These are phyloP conservation scores for Leptarthrus brevirostris DNA, from an alignment of 2,888 invertebrate species.

Conservation along the genomic window DNA sequence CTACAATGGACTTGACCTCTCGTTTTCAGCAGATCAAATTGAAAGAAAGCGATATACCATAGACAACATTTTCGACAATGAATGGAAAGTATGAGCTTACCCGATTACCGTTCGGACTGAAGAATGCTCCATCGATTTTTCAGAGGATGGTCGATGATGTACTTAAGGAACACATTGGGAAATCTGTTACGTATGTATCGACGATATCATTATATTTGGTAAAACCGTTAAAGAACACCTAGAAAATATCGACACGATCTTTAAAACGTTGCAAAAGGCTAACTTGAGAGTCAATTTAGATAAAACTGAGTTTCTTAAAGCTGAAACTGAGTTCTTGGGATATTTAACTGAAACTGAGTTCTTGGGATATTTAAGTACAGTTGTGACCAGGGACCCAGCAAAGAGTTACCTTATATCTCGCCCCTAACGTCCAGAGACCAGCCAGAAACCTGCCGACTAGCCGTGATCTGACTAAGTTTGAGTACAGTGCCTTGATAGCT, in stretches of 20 bases:
- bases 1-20: conserved; percentile 47
- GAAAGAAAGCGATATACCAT: conserved; percentile 43
- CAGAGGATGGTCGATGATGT: conserved; percentile 49
- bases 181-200: conserved; percentile 54
- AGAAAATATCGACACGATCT: conserved; percentile 48
- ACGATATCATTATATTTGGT: conserved; percentile 55
- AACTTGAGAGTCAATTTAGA: conserved; percentile 50
- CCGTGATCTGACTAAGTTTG: no score
- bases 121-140: conserved; percentile 52
- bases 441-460: no score
- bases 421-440: no score
- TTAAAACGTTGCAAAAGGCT: conserved; percentile 42
- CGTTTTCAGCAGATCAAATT: conserved; percentile 52
- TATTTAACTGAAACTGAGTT: conserved; percentile 53
- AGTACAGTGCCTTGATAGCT: no score
- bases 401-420: no score
- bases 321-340: conserved; percentile 52
- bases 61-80: conserved; percentile 52
- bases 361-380: no score
- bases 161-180: conserved; percentile 48
- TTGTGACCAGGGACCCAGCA: no score
- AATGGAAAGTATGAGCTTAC: conserved; percentile 54
- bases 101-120: conserved; percentile 40
- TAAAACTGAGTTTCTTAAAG: no score
- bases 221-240: conserved; percentile 47